These are phyloP conservation scores for Trissoscelio sp. DNA, from an alignment of 2,888 invertebrate species.

Conservation along the genomic window DNA sequence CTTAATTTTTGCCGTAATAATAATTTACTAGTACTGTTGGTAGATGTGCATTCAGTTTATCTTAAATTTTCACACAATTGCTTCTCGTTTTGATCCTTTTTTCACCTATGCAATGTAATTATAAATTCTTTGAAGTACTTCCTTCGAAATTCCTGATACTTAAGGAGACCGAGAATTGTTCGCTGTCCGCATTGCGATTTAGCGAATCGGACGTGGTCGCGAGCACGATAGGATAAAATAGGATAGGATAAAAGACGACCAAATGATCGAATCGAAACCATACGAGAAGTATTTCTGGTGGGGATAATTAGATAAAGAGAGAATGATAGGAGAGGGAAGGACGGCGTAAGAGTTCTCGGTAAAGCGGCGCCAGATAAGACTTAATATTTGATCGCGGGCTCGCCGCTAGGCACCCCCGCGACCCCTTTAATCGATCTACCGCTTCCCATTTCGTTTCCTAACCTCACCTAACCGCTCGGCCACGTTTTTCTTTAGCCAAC, in stretches of 20 bases:
- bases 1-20: too few relatives aligned
- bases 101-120: too few relatives aligned
- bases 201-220: slow-evolving; percentile 33
- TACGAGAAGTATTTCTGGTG: slow-evolving; percentile 67
- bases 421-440: slow-evolving; percentile 72
- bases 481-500: slow-evolving; percentile 60
- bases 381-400: slow-evolving; percentile 82
- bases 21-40: too few relatives aligned
- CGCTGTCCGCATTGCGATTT: slow-evolving; percentile 27
- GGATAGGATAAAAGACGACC: slow-evolving; percentile 55
- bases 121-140: too few relatives aligned
- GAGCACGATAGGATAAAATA: slow-evolving; percentile 40
- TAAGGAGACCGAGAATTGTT: slow-evolving; percentile 17
- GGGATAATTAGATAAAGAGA: slow-evolving; percentile 78
- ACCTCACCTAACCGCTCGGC: slow-evolving; percentile 67
- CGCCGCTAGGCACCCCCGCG: slow-evolving; percentile 75
- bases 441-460: slow-evolving; percentile 67
- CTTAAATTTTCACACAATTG: too few relatives aligned
- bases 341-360: slow-evolving; percentile 75
- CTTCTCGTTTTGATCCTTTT: too few relatives aligned
- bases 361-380: slow-evolving; percentile 82
- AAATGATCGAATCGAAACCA: slow-evolving; percentile 65
- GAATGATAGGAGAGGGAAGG: slow-evolving; percentile 68
- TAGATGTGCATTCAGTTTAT: too few relatives aligned
- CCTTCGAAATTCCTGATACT: too few relatives aligned